Evolutionary conservation across 2,113 vertebrate genomes (phyloP).

Genomic region (Salminus brasiliensis): DNA sequence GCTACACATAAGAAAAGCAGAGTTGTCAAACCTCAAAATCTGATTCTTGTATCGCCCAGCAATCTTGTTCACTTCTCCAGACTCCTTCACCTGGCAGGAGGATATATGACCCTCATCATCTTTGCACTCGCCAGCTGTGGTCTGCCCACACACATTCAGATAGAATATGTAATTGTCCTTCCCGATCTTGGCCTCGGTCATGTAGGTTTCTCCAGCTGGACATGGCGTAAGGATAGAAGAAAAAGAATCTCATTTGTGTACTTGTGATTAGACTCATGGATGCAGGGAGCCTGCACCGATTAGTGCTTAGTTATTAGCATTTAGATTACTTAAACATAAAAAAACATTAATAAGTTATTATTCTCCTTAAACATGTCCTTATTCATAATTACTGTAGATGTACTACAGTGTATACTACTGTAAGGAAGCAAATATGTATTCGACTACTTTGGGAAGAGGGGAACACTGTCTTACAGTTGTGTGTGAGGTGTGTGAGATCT

Average conservation of each 20-base stretch:
- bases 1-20: neutral
- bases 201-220: slow-evolving; percentile 61
- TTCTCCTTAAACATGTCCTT: too few relatives aligned
- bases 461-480: slow-evolving; percentile 66
- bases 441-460: too few relatives aligned
- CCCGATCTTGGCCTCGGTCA: slow-evolving; percentile 65
- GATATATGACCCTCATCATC: slow-evolving; percentile 57
- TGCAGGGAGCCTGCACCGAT: too few relatives aligned
- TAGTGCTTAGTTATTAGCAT: too few relatives aligned
- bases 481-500: slow-evolving; percentile 83
- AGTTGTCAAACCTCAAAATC: slow-evolving; percentile 80
- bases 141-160: slow-evolving; percentile 84
- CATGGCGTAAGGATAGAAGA: neutral
- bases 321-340: too few relatives aligned
- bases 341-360: too few relatives aligned
- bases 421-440: too few relatives aligned
- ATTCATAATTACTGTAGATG: too few relatives aligned
- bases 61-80: slow-evolving; percentile 62
- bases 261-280: neutral
- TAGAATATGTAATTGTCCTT: slow-evolving; percentile 82
- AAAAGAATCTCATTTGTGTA: too few relatives aligned
- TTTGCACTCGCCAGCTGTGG: slow-evolving; percentile 57
- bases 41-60: slow-evolving; percentile 86
- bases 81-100: slow-evolving; percentile 83
- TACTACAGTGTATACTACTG: too few relatives aligned